These are phyloP conservation scores for Drosophila quadrilineata DNA, from an alignment of 1,140 invertebrate species.

Conservation along the genomic window DNA sequence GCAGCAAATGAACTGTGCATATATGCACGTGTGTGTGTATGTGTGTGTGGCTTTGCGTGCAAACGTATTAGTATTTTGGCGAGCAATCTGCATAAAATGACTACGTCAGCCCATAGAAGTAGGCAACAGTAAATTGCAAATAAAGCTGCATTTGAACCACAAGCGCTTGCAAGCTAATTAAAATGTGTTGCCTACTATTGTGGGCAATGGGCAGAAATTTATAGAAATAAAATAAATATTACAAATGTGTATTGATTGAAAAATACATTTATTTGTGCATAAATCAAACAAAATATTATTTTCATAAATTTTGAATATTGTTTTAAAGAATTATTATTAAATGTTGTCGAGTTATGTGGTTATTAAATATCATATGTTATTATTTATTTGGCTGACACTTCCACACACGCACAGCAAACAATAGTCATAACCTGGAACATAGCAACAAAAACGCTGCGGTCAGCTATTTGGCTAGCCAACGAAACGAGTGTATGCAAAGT, in stretches of 20 bases:
- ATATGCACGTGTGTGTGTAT: not conserved
- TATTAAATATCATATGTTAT: conserved; percentile 34
- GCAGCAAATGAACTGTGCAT: not conserved
- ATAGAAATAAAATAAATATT: not conserved
- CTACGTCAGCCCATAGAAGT: not conserved
- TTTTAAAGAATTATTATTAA: not conserved
- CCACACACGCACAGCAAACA: conserved; percentile 3
- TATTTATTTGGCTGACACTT: conserved; percentile 2
- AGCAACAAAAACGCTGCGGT: conserved; percentile 28
- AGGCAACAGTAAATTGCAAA: not conserved
- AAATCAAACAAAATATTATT: not conserved
- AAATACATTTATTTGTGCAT: not conserved
- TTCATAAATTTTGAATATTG: not conserved
- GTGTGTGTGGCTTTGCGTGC: not conserved
- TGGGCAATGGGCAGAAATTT: conserved; percentile 10
- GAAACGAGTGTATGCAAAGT: conserved; percentile 40
- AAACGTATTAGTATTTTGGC: conserved; percentile 1
- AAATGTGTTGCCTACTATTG: conserved; percentile 24
- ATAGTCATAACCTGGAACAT: too few relatives aligned
- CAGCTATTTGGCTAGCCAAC: conserved; percentile 34
- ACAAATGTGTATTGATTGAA: too few relatives aligned
- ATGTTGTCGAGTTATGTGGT: not conserved
- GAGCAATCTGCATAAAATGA: conserved; percentile 17
- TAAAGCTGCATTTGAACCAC: conserved; percentile 3
- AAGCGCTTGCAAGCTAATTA: too few relatives aligned